These are phyloP conservation scores for Drosophila tripunctata DNA, from an alignment of 2,888 invertebrate genomes.

Conservation along the genomic window DNA sequence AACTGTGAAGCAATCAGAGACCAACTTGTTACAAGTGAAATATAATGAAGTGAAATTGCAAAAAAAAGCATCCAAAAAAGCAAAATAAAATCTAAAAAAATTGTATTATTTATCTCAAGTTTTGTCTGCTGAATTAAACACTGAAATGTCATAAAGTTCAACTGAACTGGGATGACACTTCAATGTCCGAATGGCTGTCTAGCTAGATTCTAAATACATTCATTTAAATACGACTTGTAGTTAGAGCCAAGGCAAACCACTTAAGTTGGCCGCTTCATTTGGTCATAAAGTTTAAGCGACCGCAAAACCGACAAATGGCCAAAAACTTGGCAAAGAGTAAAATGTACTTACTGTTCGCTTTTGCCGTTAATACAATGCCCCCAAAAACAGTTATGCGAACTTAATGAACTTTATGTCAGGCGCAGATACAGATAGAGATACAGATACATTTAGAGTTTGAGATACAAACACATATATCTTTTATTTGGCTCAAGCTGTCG, in stretches of 20 bases:
- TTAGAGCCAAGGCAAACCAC: conserved; percentile 8
- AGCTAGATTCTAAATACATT: conserved; percentile 6
- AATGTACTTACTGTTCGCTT: conserved; percentile 39
- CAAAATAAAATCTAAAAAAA: not conserved
- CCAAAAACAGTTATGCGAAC: conserved; percentile 27
- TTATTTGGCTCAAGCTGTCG: conserved; percentile 65
- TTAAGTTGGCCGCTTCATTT: conserved; percentile 55
- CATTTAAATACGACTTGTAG: conserved; percentile 11
- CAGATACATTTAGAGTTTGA: conserved; percentile 10
- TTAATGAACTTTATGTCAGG: conserved; percentile 65
- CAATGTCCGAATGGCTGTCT: not conserved
- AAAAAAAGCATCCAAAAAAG: not conserved
- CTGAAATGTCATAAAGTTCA: not conserved
- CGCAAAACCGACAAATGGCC: conserved; percentile 43
- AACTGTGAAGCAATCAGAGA: conserved; percentile 49
- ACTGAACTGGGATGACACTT: not conserved
- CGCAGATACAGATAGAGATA: conserved; percentile 30
- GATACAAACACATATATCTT: conserved; percentile 29
- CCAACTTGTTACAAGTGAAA: conserved; percentile 9
- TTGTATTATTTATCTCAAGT: not conserved
- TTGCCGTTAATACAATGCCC: conserved; percentile 7
- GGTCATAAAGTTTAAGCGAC: conserved; percentile 59
- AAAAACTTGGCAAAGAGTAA: conserved; percentile 38
- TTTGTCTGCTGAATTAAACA: not conserved
- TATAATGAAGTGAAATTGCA: not conserved